These are phyloP conservation scores for Alloplasta piceator DNA, from an alignment of 2,888 invertebrate genomes.

Conservation along the genomic window DNA sequence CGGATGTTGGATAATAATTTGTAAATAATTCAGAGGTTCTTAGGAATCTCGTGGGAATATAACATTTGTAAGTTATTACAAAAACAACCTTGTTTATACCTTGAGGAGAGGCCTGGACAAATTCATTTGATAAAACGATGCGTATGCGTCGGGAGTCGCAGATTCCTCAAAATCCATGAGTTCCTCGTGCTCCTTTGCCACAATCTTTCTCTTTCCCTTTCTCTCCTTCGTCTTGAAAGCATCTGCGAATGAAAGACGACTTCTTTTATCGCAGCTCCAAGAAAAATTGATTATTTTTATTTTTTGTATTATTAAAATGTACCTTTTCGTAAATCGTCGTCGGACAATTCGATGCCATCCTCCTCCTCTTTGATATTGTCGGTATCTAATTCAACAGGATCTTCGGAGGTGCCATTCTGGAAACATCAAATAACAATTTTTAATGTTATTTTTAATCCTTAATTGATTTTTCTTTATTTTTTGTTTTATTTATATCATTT, in stretches of 20 bases:
- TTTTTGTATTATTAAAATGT: conserved; percentile 26
- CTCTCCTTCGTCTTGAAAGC: conserved; percentile 78
- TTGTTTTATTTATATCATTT: too few relatives aligned
- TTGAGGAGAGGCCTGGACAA: conserved; percentile 96
- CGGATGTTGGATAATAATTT: too few relatives aligned
- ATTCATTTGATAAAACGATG: conserved; percentile 97
- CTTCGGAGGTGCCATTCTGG: conserved; percentile 71
- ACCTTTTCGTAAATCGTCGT: conserved; percentile 87
- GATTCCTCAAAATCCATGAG: conserved; percentile 87
- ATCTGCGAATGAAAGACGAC: conserved; percentile 68
- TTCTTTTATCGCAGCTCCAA: too few relatives aligned
- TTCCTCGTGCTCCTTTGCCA: conserved; percentile 84
- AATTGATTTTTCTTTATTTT: too few relatives aligned
- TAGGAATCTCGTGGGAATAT: too few relatives aligned
- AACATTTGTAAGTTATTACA: neutral
- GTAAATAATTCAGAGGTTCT: too few relatives aligned
- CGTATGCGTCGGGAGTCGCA: conserved; percentile 86
- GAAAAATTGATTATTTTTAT: neutral
- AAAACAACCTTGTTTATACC: conserved; percentile 80
- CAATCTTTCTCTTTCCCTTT: conserved; percentile 81
- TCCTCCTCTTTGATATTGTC: conserved; percentile 78
- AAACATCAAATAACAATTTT: too few relatives aligned
- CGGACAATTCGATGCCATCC: conserved; percentile 88
- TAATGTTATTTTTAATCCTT: too few relatives aligned
- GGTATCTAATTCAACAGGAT: conserved; percentile 69